A percentile compares a stretch with the other conserved stretches of the same genome.
phyloP scores from a whole-genome alignment of 30 jellyfish, hydroid and myxozoan species.

The Aurelia aurita complex sp. Pacific region DNA sequence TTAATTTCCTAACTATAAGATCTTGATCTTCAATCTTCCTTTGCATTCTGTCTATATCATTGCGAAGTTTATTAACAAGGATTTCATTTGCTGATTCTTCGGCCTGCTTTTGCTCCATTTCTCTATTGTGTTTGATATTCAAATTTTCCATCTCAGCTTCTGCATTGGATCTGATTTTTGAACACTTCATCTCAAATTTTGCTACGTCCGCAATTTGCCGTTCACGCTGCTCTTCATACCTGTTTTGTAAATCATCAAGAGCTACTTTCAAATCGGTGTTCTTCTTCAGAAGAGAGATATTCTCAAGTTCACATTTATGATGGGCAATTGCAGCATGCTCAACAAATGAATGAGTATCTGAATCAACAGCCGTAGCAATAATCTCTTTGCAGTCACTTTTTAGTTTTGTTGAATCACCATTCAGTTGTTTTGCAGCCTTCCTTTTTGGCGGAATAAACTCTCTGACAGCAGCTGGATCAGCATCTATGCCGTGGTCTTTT shows the following conservation, averaged over 20 bases:
- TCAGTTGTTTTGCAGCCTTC: background rate
- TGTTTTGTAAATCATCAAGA: background rate
- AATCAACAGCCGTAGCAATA: background rate
- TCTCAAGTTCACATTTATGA: background rate
- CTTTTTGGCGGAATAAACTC: background rate
- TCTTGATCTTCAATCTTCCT: constrained; percentile 56
- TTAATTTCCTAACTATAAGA: constrained; percentile 42
- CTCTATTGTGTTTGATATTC: background rate
- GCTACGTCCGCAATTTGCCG: background rate
- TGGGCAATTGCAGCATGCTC: background rate
- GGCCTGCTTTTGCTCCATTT: background rate
- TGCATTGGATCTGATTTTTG: background rate
- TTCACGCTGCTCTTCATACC: background rate
- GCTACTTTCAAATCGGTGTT: background rate
- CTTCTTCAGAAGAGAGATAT: background rate
- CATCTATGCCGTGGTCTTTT: background rate
- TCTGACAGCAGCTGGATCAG: background rate
- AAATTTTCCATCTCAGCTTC: constrained; percentile 17
- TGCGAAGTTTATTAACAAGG: background rate
- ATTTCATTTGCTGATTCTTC: background rate
- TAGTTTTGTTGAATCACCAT: background rate
- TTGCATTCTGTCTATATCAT: constrained; percentile 18
- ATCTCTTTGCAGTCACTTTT: background rate
- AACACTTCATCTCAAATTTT: background rate
- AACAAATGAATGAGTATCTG: background rate